Percentiles rank a stretch among this genome's conserved stretches.
Conservation (phyloP, 2,888 invertebrate species). For the Stegophylla sp. region DNA sequence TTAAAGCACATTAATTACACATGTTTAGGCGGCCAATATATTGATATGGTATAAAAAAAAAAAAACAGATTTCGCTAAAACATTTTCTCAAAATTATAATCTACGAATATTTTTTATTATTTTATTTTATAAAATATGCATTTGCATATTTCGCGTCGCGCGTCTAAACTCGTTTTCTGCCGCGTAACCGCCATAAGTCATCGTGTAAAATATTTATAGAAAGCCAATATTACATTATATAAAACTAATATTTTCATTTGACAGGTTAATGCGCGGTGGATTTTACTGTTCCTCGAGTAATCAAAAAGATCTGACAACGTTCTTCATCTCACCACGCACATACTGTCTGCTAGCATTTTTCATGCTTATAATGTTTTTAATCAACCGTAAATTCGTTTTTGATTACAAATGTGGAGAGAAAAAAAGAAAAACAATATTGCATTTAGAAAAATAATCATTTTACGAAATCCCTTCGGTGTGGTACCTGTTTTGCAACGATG, state of each 20-base stretch:
- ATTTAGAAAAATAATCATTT: slow-evolving; percentile 47
- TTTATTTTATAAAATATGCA: no score
- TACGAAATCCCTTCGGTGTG: slow-evolving; percentile 52
- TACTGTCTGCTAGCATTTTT: slow-evolving; percentile 6
- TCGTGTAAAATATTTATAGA: neutral
- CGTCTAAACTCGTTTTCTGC: neutral
- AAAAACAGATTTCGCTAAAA: no score
- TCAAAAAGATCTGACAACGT: slow-evolving; percentile 11
- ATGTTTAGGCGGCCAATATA: no score
- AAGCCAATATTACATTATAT: neutral
- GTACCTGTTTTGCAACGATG: slow-evolving; percentile 43
- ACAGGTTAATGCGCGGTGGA: slow-evolving; percentile 35
- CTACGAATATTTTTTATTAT: no score
- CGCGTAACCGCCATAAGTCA: neutral
- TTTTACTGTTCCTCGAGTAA: neutral
- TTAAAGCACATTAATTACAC: no score
- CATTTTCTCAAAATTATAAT: no score
- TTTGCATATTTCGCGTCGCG: neutral
- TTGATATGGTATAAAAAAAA: no score
- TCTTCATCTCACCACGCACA: no score
- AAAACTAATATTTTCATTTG: slow-evolving; percentile 20
- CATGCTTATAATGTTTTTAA: slow-evolving; percentile 31
- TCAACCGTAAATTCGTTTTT: slow-evolving; percentile 45
- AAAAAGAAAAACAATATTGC: slow-evolving; percentile 30
- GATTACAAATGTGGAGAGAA: slow-evolving; percentile 20